Conservation (phyloP, 2,888 invertebrate genomes). For the Rhorus exstirpatorius region DNA sequence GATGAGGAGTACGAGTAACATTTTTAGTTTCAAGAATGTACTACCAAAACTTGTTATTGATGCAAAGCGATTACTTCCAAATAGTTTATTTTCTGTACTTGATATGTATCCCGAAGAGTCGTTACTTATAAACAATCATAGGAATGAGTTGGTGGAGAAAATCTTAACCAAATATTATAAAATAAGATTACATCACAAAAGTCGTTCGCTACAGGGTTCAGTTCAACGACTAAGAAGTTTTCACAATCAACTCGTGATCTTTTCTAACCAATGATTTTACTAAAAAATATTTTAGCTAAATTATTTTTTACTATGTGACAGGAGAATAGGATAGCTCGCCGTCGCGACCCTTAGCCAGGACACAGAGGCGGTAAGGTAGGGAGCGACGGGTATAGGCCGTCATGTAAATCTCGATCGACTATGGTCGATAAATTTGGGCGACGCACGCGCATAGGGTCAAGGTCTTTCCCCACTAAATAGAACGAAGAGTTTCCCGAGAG, state of each 20-base stretch:
- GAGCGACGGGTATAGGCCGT: no score
- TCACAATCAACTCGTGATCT: not conserved
- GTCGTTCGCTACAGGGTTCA: not conserved
- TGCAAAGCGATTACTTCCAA: slow-evolving; percentile 2
- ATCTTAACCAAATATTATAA: not conserved
- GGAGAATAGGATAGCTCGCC: no score
- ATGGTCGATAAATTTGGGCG: no score
- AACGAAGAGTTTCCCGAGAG: no score
- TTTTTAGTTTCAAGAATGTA: slow-evolving; percentile 2
- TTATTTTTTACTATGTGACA: no score
- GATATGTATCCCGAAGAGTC: slow-evolving; percentile 6
- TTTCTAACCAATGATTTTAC: slow-evolving; percentile 1
- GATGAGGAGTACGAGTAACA: not conserved
- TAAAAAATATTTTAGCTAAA: no score
- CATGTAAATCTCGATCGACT: no score
- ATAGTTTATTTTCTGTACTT: slow-evolving; percentile 6
- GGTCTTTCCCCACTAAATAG: no score
- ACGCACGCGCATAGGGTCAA: no score
- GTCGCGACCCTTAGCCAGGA: no score
- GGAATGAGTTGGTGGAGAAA: not conserved
- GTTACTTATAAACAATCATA: not conserved
- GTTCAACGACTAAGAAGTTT: not conserved
- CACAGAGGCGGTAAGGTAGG: no score
- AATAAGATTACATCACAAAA: not conserved
- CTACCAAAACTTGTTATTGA: slow-evolving; percentile 14